These are phyloP conservation scores for Neosilurus hyrtlii DNA, from an alignment of 2,797 vertebrate genomes.

Conservation along the genomic window DNA sequence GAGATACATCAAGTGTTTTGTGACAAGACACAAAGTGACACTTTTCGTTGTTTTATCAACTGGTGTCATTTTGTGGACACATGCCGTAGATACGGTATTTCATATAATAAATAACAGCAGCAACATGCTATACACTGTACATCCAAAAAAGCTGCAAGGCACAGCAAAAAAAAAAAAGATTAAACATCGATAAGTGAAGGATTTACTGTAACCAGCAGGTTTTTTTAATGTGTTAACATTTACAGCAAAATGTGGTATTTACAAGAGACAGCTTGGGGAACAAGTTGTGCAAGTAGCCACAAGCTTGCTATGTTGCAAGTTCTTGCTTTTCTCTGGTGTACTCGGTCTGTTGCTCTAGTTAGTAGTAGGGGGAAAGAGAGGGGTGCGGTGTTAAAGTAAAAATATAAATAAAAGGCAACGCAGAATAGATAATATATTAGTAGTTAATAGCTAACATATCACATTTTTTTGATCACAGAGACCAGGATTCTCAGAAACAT, in stretches of 20 bases:
- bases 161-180: no score
- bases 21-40: no score
- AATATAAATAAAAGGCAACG: not conserved
- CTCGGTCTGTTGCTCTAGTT: not conserved
- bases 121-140: not conserved
- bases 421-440: not conserved
- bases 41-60: no score
- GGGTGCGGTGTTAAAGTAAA: not conserved
- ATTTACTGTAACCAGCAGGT: not conserved
- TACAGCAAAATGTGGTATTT: slow-evolving; percentile 8
- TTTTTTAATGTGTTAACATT: not conserved
- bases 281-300: not conserved
- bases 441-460: no score
- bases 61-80: no score
- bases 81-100: no score
- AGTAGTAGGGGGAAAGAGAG: no score
- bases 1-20: no score
- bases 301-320: not conserved
- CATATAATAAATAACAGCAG: not conserved
- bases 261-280: not conserved
- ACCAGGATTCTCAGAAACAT: not conserved
- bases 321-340: not conserved
- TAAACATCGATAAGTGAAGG: not conserved
- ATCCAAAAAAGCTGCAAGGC: no score
- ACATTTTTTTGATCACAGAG: not conserved